These are phyloP conservation scores for Salticus scenicus DNA, from an alignment of 2,888 invertebrate genomes.

Conservation along the genomic window DNA sequence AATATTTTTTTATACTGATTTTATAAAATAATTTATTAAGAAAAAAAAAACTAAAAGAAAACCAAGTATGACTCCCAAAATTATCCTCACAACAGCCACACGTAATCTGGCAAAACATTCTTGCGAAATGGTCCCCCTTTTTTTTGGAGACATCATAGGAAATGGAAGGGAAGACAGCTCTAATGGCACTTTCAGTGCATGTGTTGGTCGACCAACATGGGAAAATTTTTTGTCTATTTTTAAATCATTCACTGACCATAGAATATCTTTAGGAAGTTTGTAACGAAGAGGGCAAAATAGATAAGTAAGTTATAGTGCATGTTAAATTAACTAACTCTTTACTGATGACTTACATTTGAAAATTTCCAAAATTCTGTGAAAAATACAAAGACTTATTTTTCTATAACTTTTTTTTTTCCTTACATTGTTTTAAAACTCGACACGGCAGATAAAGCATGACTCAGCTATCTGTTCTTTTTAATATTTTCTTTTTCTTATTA, in stretches of 20 bases:
- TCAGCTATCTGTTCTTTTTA: too few relatives aligned
- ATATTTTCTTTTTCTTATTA: too few relatives aligned
- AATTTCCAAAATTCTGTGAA: too few relatives aligned
- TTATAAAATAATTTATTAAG: too few relatives aligned
- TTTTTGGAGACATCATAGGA: constrained; percentile 68
- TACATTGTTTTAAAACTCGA: too few relatives aligned
- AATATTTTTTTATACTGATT: too few relatives aligned
- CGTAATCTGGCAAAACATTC: constrained; percentile 90
- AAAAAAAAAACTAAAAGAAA: constrained; percentile 96
- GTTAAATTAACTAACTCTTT: neutral
- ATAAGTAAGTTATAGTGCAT: constrained; percentile 27
- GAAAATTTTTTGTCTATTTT: constrained; percentile 66
- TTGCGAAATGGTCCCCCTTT: constrained; percentile 79
- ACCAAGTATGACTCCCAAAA: constrained; percentile 85
- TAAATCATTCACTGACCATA: constrained; percentile 71
- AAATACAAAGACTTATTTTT: too few relatives aligned
- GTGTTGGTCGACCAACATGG: constrained; percentile 67
- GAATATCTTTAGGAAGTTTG: constrained; percentile 58
- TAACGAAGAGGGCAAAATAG: constrained; percentile 42
- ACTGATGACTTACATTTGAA: neutral
- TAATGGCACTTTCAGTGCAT: constrained; percentile 61
- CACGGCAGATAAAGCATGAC: too few relatives aligned
- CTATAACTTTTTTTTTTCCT: too few relatives aligned
- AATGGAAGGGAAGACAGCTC: constrained; percentile 65
- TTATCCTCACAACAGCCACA: constrained; percentile 92